Evolutionary conservation across 2,888 invertebrate species (phyloP).

Genomic region (Sinopyrophorus schimmeli): DNA sequence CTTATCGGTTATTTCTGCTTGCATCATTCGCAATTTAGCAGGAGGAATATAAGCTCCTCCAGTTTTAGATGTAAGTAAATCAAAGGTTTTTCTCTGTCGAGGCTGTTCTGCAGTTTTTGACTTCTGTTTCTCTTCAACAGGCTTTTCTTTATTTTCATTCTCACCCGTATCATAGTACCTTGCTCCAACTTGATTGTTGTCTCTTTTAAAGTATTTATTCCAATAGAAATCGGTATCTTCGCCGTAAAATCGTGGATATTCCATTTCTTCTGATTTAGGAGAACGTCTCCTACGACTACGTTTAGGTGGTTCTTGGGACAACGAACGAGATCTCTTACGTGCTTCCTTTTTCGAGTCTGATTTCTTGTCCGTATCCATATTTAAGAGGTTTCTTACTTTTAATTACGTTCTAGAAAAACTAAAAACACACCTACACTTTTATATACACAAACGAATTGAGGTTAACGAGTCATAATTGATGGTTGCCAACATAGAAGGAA

Average conservation of each 20-base stretch:
- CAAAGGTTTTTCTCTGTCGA: constrained; percentile 59
- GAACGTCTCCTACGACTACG: constrained; percentile 22
- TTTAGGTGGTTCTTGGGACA: constrained; percentile 22
- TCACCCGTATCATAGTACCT: constrained; percentile 44
- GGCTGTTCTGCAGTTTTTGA: constrained; percentile 48
- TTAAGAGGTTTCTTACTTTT: too few species aligned
- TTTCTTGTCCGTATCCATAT: too few species aligned
- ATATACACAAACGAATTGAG: too few species aligned
- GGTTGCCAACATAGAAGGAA: too few species aligned
- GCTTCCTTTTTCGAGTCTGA: constrained; percentile 10
- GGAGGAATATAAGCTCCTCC: constrained; percentile 99
- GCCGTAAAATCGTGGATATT: constrained; percentile 48
- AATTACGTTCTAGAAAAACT: too few species aligned
- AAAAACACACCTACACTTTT: too few species aligned
- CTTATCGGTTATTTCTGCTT: constrained; percentile 94
- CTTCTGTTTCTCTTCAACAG: constrained; percentile 39
- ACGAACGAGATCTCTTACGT: constrained; percentile 21
- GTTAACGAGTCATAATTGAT: too few species aligned
- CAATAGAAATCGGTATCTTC: constrained; percentile 52
- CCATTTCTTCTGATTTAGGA: constrained; percentile 29
- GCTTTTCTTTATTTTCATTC: constrained; percentile 29
- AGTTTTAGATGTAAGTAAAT: constrained; percentile 79
- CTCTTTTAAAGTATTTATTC: constrained; percentile 52
- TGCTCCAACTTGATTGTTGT: constrained; percentile 46
- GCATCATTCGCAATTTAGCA: constrained; percentile 92